Percentiles rank a stretch among this genome's conserved stretches.
These are phyloP conservation scores for Heliconius congener DNA, from an alignment of 1,140 invertebrate genomes.

Conservation along the genomic window DNA sequence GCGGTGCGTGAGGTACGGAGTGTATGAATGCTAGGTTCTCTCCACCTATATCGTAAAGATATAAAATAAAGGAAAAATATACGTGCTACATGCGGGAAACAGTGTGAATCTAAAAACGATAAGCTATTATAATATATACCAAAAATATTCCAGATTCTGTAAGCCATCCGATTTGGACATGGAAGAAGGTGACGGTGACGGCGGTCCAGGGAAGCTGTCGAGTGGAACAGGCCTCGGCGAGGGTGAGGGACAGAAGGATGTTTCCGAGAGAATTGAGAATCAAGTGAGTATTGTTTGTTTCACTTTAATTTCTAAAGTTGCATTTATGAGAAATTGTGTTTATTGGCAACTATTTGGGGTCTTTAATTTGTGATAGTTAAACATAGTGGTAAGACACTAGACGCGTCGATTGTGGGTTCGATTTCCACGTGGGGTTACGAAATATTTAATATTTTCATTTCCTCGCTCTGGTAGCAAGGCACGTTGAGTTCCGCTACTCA, in stretches of 20 bases:
- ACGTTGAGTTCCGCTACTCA: too few species aligned
- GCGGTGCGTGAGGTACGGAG: too few species aligned
- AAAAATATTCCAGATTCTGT: slow-evolving; percentile 90
- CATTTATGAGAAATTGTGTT: background rate
- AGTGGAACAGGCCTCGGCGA: slow-evolving; percentile 94
- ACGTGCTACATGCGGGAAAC: too few species aligned
- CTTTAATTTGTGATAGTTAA: background rate
- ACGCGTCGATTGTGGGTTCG: too few species aligned
- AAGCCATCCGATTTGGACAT: slow-evolving; percentile 92
- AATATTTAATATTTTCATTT: too few species aligned
- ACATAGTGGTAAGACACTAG: background rate
- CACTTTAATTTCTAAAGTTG: too few species aligned
- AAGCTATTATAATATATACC: background rate
- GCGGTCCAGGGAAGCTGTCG: slow-evolving; percentile 81
- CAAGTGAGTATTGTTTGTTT: slow-evolving; percentile 53
- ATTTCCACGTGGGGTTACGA: too few species aligned
- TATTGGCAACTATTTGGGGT: background rate
- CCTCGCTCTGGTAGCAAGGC: too few species aligned
- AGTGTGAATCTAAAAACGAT: too few species aligned
- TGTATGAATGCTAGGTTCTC: too few species aligned
- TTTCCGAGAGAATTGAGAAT: slow-evolving; percentile 95
- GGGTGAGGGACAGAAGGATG: slow-evolving; percentile 96
- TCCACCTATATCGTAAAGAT: too few species aligned
- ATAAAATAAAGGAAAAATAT: too few species aligned
- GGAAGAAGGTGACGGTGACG: slow-evolving; percentile 84